Evolutionary conservation across 2,113 vertebrate genomes (phyloP), one percentile per base, ranked within the genome.

Genomic region (Fulica atra): DNA sequence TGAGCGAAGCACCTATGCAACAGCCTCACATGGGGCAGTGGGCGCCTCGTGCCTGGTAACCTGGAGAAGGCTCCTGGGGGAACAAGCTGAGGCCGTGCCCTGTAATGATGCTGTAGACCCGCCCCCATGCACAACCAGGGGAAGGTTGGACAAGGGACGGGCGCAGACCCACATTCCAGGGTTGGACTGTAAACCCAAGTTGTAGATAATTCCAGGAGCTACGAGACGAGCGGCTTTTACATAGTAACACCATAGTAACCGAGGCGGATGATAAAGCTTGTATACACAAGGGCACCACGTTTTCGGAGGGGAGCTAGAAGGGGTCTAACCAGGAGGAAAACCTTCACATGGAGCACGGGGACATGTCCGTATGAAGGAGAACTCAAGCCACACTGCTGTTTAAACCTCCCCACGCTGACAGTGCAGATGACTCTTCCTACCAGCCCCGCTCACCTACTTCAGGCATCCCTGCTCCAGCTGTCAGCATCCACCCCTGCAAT

Each of bases 171-270:
- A 0, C 1, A 1, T 16, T 48, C 48, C 59, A 3, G 1, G 50
- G 54, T 31, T 54, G 65, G n/a, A n/a, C 70, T 36, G 53, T 19
- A 93, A 94, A 59, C 20, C 46, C 85, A 57, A 90, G 46, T 19
- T 31, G n/a, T 50, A 33, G 76, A 29, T 71, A 81, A 81, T 64
- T 51, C 73, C 86, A 81, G 72, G 73, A 91, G 57, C 91, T 48
- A 46, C 5, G 0, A 81, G 48, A 35, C 0, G 6, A 95, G 89
- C 88, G 74, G 86, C 35, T 91, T 86, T 81, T 36, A 81, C 61
- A 5, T 56, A 91, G 73, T 91, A 84, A 86, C 86, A 57, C 94
- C 96, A 93, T 87, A 95, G 95, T 94, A 97, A 97, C 95, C 44
- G 4, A 68, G 76, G 56, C 16, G 0, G 66, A 70, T 31, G 72